A percentile compares a stretch with the other conserved stretches of the same genome.
These are phyloP conservation scores for Cephalopterus ornatus DNA, from an alignment of 2,113 vertebrate species.

Conservation along the genomic window DNA sequence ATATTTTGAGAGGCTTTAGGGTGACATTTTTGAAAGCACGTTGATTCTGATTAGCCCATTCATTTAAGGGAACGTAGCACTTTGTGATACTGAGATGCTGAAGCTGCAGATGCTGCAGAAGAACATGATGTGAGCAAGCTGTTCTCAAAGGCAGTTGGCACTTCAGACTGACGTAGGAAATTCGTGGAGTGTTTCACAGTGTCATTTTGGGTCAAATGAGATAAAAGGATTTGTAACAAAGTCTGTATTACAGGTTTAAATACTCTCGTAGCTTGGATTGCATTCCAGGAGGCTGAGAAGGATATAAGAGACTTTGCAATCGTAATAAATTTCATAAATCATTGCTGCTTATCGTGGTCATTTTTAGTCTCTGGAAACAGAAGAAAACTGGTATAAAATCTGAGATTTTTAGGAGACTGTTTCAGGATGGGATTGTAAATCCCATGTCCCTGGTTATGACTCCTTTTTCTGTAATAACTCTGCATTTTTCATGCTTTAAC, in stretches of 20 bases:
- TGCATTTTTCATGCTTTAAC: not conserved
- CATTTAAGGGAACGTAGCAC: accelerated
- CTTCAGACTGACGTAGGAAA: not conserved
- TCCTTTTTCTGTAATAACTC: not conserved
- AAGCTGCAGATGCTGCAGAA: not conserved
- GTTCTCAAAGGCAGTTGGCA: not conserved
- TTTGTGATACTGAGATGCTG: not conserved
- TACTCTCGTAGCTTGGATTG: accelerated
- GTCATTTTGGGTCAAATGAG: not conserved
- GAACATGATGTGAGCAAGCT: not conserved
- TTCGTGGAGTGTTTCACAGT: not conserved
- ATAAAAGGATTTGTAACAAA: not conserved
- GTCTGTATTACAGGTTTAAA: accelerated
- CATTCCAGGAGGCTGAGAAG: not conserved
- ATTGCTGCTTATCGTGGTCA: not conserved
- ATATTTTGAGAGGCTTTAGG: not conserved
- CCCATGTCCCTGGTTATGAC: not conserved
- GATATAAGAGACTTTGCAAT: not conserved
- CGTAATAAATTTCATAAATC: not conserved
- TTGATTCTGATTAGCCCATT: not conserved
- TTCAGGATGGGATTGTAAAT: not conserved
- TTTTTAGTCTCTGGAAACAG: not conserved
- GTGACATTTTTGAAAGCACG: not conserved
- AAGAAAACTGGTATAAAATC: not conserved
- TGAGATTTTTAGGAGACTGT: not conserved